A percentile compares a stretch with the other conserved stretches of the same genome.
Evolutionary conservation across 2,797 vertebrate genomes (phyloP).

Genomic region (Phalloptychus januarius): DNA sequence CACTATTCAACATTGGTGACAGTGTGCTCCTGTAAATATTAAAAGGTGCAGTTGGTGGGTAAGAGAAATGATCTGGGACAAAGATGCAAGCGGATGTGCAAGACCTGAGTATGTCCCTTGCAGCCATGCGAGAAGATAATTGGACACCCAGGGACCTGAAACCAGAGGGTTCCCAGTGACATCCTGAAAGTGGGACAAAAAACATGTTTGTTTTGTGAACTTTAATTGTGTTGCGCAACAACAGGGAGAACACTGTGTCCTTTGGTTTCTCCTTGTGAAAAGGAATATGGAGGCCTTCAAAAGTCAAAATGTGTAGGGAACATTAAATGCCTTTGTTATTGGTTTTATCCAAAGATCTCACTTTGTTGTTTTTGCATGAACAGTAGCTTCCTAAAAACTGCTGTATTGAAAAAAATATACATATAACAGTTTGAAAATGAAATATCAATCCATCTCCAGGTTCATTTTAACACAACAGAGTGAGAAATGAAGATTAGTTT

Average conservation of each 20-base stretch:
- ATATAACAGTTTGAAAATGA: not conserved
- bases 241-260: constrained; percentile 39
- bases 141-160: constrained; percentile 73
- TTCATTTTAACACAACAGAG: not conserved
- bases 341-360: not conserved
- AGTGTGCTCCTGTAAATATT: not conserved
- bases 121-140: constrained; percentile 66
- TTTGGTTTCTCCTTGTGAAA: constrained; percentile 31
- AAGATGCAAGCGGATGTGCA: not conserved
- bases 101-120: not conserved
- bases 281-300: constrained; percentile 1
- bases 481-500: not conserved
- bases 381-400: not conserved
- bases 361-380: not conserved
- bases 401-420: not conserved
- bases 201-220: constrained; percentile 78
- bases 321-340: not conserved
- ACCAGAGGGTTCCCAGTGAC: constrained; percentile 34
- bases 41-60: not conserved
- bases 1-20: not conserved
- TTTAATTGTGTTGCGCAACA: constrained; percentile 53
- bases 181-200: constrained; percentile 49
- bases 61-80: not conserved
- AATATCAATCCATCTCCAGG: not conserved
- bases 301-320: not conserved